Evolutionary conservation across 2,888 invertebrate genomes (phyloP).

Genomic region (Yponomeuta cagnagella): DNA sequence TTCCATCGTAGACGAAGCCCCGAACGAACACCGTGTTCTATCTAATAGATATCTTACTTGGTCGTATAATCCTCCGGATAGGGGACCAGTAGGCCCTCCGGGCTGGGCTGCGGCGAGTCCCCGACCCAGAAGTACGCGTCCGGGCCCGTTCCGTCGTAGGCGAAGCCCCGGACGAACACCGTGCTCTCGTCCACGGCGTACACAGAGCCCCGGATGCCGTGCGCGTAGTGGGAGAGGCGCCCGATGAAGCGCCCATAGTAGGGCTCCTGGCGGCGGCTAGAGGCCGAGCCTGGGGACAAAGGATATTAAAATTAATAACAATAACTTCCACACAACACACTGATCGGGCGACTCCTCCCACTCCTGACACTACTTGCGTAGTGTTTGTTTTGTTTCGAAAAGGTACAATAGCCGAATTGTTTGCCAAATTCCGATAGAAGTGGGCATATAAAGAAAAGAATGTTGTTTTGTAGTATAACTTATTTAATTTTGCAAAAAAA

Average conservation of each 20-base stretch:
- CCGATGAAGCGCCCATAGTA: conserved; percentile 89
- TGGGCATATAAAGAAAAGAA: too few species aligned
- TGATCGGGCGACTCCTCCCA: too few species aligned
- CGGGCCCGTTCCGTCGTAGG: conserved; percentile 91
- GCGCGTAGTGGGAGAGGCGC: conserved; percentile 82
- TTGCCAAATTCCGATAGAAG: too few species aligned
- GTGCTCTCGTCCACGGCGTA: conserved; percentile 94
- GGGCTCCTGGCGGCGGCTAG: conserved; percentile 64
- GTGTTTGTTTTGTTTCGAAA: too few species aligned
- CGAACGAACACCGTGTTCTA: conserved; percentile 88
- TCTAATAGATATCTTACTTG: conserved; percentile 73
- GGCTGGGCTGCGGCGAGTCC: conserved; percentile 85
- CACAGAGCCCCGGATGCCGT: conserved; percentile 86
- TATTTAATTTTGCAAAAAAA: too few species aligned
- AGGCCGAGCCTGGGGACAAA: conserved; percentile 33
- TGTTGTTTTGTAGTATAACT: too few species aligned
- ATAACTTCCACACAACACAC: too few species aligned
- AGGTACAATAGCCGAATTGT: too few species aligned
- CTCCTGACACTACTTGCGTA: too few species aligned
- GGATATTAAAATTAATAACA: not conserved
- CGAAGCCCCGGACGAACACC: conserved; percentile 88
- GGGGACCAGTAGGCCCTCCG: conserved; percentile 89
- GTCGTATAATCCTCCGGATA: conserved; percentile 89
- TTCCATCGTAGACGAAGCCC: conserved; percentile 91
- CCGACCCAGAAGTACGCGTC: conserved; percentile 95